phyloP scores from a whole-genome alignment of 2,797 vertebrate species.

The Sorex maritimensis region DNA sequence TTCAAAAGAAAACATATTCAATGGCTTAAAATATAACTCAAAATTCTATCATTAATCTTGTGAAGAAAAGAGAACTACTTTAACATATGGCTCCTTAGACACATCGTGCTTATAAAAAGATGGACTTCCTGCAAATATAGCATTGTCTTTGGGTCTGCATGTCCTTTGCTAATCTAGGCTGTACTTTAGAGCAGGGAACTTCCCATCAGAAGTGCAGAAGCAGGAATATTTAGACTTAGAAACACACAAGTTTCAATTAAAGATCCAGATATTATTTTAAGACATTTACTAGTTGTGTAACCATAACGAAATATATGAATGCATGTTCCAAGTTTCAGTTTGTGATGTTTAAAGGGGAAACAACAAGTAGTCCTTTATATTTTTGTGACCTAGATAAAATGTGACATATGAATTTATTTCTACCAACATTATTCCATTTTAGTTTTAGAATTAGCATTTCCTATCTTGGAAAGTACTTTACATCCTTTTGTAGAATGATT shows the following conservation, averaged over 20 bases:
- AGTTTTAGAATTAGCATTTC: slow-evolving; percentile 25
- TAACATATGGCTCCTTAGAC: slow-evolving; percentile 59
- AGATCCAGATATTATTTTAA: neutral
- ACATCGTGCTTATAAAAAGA: slow-evolving; percentile 50
- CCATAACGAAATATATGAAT: neutral
- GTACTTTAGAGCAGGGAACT: slow-evolving; percentile 38
- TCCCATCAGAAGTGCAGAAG: slow-evolving; percentile 30
- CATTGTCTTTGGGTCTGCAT: slow-evolving; percentile 6
- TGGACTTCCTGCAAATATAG: neutral
- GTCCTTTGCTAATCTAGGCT: slow-evolving; percentile 55
- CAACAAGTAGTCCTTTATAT: neutral
- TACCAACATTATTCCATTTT: slow-evolving; percentile 38
- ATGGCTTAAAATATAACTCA: slow-evolving; percentile 59
- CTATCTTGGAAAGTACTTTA: neutral
- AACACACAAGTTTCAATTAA: neutral
- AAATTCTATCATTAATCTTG: slow-evolving; percentile 55
- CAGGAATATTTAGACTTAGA: neutral
- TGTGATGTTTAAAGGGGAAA: neutral
- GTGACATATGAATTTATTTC: neutral
- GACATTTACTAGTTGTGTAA: neutral
- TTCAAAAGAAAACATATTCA: slow-evolving; percentile 54
- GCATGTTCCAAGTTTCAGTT: slow-evolving; percentile 32
- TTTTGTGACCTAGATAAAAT: neutral
- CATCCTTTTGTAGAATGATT: neutral
- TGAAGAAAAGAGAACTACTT: slow-evolving; percentile 53